Evolutionary conservation across 2,113 vertebrate species (phyloP).

Genomic region (Austrofundulus limnaeus): DNA sequence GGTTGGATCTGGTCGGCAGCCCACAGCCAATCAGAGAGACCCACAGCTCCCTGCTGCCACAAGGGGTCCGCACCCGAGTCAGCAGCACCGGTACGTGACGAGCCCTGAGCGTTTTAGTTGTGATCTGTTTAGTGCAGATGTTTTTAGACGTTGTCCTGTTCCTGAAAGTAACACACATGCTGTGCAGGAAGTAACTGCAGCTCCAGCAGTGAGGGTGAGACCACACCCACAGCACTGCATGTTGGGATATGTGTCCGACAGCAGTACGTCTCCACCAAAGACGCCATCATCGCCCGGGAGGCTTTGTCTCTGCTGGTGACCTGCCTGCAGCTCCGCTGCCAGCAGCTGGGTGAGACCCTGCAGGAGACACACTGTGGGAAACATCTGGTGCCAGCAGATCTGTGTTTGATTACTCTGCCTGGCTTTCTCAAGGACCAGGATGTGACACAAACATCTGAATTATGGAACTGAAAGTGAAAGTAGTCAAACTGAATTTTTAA

Average conservation of each 20-base stretch:
- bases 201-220: slow-evolving; percentile 94
- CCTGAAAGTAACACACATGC: slow-evolving; percentile 1
- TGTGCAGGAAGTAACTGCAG: slow-evolving; percentile 96
- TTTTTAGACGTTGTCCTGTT: too few species aligned
- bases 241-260: slow-evolving; percentile 96
- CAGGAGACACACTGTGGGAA: too few species aligned
- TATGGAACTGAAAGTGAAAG: too few species aligned
- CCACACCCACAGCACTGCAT: slow-evolving; percentile 83
- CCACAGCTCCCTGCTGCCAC: slow-evolving; percentile 85
- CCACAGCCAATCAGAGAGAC: slow-evolving; percentile 96
- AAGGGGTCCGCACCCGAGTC: slow-evolving; percentile 90
- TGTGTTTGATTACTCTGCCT: too few species aligned
- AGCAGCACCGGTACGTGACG: slow-evolving; percentile 90
- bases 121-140: background rate
- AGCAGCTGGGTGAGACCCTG: slow-evolving; percentile 87
- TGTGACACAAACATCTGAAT: too few species aligned
- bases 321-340: slow-evolving; percentile 94
- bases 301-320: slow-evolving; percentile 95
- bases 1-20: slow-evolving; percentile 94
- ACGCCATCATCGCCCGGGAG: slow-evolving; percentile 94
- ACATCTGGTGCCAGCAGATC: too few species aligned
- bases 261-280: slow-evolving; percentile 93
- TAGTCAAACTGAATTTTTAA: too few species aligned
- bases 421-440: too few species aligned
- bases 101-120: background rate